These are phyloP conservation scores for Polydrusus tereticollis DNA, from an alignment of 2,888 invertebrate species.

Conservation along the genomic window DNA sequence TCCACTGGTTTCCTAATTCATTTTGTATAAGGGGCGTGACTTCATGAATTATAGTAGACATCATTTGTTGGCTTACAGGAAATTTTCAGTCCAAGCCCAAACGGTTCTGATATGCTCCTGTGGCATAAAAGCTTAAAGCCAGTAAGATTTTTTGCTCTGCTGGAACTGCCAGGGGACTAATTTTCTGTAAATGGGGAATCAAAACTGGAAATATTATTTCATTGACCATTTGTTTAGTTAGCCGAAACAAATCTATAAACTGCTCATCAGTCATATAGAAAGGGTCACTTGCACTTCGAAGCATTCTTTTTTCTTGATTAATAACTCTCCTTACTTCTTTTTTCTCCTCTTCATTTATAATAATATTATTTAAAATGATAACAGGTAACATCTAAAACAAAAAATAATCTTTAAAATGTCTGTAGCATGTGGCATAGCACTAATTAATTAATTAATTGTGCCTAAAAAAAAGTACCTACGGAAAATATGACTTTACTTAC, in stretches of 20 bases:
- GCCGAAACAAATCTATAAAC: slow-evolving; percentile 18
- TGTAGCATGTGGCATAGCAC: no score
- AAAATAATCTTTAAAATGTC: no score
- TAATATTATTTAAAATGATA: background rate
- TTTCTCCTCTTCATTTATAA: background rate
- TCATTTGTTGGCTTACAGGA: slow-evolving; percentile 7
- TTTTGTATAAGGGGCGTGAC: background rate
- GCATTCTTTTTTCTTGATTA: slow-evolving; percentile 28
- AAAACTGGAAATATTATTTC: background rate
- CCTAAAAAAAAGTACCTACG: no score
- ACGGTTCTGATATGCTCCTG: slow-evolving; percentile 10
- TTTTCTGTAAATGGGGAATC: slow-evolving; percentile 1
- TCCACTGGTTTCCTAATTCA: background rate
- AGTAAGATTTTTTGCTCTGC: background rate
- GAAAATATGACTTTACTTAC: no score
- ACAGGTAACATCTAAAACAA: background rate
- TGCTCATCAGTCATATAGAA: slow-evolving; percentile 23
- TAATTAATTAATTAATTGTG: no score
- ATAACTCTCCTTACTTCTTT: slow-evolving; percentile 5
- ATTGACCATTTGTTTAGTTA: slow-evolving; percentile 38
- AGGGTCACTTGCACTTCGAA: slow-evolving; percentile 35
- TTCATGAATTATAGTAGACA: slow-evolving; percentile 13
- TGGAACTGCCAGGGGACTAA: background rate
- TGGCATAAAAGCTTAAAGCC: slow-evolving; percentile 10
- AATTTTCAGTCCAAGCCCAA: background rate